phyloP scores from a whole-genome alignment of 1,140 invertebrate genomes.

The Zaprionus vittiger region DNA sequence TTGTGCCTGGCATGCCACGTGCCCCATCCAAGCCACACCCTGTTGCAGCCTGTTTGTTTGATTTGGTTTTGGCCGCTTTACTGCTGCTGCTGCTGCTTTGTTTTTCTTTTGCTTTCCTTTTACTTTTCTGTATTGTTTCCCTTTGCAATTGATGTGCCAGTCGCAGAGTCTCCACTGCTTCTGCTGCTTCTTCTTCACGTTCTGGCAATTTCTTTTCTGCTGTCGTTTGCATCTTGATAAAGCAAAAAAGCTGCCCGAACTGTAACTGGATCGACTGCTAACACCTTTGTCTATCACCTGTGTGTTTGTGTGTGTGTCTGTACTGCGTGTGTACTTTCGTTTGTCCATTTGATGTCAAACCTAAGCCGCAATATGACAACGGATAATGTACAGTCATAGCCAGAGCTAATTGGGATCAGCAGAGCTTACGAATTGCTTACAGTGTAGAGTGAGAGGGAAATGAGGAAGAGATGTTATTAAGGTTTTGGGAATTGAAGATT shows the following conservation, averaged over 20 bases:
- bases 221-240: slow-evolving; percentile 43
- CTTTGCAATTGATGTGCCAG: slow-evolving; percentile 35
- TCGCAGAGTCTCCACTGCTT: slow-evolving; percentile 6
- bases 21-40: slow-evolving; percentile 5
- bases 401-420: slow-evolving; percentile 27
- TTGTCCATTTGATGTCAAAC: slow-evolving; percentile 1
- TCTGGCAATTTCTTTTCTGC: slow-evolving; percentile 14
- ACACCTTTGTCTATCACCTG: slow-evolving; percentile 24
- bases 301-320: background rate
- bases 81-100: slow-evolving; percentile 11
- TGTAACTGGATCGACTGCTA: slow-evolving; percentile 24
- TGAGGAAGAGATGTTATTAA: background rate
- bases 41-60: slow-evolving; percentile 50
- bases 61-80: slow-evolving; percentile 38
- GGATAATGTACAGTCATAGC: slow-evolving; percentile 31
- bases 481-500: background rate
- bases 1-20: background rate
- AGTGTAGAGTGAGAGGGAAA: background rate
- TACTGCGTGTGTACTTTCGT: slow-evolving; percentile 12
- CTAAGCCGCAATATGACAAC: slow-evolving; percentile 27
- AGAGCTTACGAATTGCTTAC: slow-evolving; percentile 7
- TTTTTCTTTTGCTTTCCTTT: slow-evolving; percentile 23
- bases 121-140: slow-evolving; percentile 22
- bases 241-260: slow-evolving; percentile 4
- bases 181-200: background rate